Percentiles rank a stretch among this genome's conserved stretches.
Evolutionary conservation across 2,113 vertebrate genomes (phyloP).

Genomic region (Catharus minimus): DNA sequence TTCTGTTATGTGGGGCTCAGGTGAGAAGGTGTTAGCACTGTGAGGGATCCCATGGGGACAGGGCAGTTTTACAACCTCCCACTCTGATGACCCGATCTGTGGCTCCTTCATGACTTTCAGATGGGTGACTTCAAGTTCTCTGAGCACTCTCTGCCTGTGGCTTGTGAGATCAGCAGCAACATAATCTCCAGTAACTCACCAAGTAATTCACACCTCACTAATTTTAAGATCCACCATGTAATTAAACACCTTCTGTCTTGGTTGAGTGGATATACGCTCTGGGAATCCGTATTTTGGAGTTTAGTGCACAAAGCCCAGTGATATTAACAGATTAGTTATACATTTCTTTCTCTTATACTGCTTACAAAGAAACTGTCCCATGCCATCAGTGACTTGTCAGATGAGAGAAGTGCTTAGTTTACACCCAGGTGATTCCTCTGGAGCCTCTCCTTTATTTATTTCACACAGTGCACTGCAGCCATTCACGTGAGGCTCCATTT

Average conservation of each 20-base stretch:
- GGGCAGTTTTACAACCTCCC: not conserved
- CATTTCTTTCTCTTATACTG: not conserved
- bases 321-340: not conserved
- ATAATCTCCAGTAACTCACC: not conserved
- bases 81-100: not conserved
- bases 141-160: not conserved
- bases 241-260: not conserved
- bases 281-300: not conserved
- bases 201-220: not conserved
- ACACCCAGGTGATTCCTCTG: not conserved
- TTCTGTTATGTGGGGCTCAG: not conserved
- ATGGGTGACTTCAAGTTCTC: not conserved
- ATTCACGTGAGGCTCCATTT: not conserved
- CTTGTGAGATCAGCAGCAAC: not conserved
- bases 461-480: not conserved
- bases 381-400: not conserved
- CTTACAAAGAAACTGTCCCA: not conserved
- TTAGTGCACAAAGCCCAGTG: not conserved
- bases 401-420: not conserved
- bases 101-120: not conserved
- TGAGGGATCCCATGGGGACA: fast-evolving
- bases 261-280: not conserved
- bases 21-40: not conserved
- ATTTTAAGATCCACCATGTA: conserved; percentile 4
- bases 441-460: not conserved